Conservation (phyloP, 2,113 vertebrate species). For the Eira barbara region DNA sequence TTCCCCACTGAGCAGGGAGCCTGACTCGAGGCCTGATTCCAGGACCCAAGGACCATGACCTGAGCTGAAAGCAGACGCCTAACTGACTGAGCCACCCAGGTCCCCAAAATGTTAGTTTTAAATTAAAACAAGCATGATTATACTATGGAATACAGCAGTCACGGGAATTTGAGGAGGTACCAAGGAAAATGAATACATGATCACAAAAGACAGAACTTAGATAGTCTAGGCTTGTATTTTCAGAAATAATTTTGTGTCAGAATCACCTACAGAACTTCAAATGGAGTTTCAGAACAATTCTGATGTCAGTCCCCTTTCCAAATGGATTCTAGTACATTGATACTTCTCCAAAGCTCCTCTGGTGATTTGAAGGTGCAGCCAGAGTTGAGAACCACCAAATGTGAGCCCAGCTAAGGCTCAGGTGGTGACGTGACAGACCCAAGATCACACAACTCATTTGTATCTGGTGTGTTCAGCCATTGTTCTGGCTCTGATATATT, state of each 20-base stretch:
- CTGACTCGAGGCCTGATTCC: too few relatives aligned
- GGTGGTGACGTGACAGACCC: neutral
- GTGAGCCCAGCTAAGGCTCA: neutral
- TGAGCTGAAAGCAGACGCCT: too few relatives aligned
- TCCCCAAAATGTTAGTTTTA: neutral
- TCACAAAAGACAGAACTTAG: neutral
- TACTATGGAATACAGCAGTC: neutral
- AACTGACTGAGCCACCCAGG: too few relatives aligned
- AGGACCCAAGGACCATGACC: too few relatives aligned
- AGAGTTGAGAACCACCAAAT: neutral
- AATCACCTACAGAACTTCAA: neutral
- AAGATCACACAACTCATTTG: neutral
- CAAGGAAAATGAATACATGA: neutral
- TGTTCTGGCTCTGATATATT: neutral
- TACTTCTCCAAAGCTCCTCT: neutral
- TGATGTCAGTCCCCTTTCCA: neutral
- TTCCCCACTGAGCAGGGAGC: too few relatives aligned
- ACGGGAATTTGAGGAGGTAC: neutral
- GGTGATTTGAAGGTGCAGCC: neutral
- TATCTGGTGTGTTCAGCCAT: neutral
- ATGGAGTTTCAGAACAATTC: neutral
- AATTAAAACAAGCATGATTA: neutral
- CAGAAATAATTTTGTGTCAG: neutral
- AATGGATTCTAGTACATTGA: neutral
- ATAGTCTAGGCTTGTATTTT: neutral